Evolutionary conservation across 2,797 vertebrate genomes (phyloP).

Genomic region (Sparus aurata): DNA sequence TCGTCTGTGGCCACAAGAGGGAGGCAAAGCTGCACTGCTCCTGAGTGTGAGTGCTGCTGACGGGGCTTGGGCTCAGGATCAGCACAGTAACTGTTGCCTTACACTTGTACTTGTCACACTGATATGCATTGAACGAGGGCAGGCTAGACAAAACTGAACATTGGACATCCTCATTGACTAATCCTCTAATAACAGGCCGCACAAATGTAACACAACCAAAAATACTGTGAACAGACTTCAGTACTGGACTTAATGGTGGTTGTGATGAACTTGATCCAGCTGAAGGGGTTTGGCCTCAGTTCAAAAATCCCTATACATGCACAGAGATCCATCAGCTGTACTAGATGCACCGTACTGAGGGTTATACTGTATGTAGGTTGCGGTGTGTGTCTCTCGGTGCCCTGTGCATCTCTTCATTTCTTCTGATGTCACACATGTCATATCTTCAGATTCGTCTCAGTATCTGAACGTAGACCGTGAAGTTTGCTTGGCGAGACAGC

Average conservation of each 20-base stretch:
- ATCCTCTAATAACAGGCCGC: not conserved
- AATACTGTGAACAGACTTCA: not conserved
- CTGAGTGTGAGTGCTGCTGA: not conserved
- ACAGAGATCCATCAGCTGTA: conserved; percentile 9
- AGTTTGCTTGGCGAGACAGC: not conserved
- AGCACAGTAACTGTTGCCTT: not conserved
- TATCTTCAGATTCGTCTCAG: not conserved
- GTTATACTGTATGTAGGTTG: not conserved
- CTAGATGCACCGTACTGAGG: not conserved
- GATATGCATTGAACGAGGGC: not conserved
- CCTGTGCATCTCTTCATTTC: not conserved
- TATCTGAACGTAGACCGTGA: too few relatives aligned
- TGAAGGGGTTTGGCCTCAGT: conserved; percentile 12
- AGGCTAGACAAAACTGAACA: not conserved
- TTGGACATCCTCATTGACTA: too few relatives aligned
- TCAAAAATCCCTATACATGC: conserved; percentile 8
- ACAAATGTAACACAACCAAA: not conserved
- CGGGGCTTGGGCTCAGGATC: not conserved
- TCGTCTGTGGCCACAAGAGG: conserved; percentile 60
- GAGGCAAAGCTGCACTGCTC: conserved; percentile 38
- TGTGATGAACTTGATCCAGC: conserved; percentile 11
- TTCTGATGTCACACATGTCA: not conserved
- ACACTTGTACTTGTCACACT: not conserved
- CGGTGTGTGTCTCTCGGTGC: too few relatives aligned
- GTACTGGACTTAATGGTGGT: conserved; percentile 7